phyloP scores from a whole-genome alignment of 1,140 invertebrate genomes.

The Samia ricini region DNA sequence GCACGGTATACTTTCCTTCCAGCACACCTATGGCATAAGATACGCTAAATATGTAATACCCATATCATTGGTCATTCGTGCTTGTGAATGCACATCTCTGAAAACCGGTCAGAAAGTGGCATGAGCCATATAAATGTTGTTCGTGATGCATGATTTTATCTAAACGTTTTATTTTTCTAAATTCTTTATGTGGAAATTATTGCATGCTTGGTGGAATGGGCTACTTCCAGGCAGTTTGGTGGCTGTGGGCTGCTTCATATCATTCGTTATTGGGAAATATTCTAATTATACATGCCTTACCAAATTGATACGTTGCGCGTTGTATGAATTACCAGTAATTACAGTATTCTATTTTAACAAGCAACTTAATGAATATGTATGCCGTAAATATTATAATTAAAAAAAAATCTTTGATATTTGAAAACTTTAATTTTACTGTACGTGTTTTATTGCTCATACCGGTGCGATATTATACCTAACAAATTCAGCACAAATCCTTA shows the following conservation, averaged over 20 bases:
- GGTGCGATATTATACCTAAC: conserved; percentile 15
- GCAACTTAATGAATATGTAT: background rate
- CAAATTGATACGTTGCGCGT: background rate
- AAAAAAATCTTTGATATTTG: background rate
- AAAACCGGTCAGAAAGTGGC: conserved; percentile 52
- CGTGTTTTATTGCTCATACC: conserved; percentile 23
- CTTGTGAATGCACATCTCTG: conserved; percentile 68
- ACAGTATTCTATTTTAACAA: background rate
- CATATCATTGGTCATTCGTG: conserved; percentile 60
- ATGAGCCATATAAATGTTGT: conserved; percentile 71
- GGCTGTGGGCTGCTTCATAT: conserved; percentile 63
- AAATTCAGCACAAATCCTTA: conserved; percentile 32
- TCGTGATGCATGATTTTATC: conserved; percentile 71
- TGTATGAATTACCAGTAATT: background rate
- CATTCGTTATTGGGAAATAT: conserved; percentile 28
- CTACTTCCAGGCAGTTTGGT: conserved; percentile 60
- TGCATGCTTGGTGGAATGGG: conserved; percentile 71
- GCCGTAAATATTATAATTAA: background rate
- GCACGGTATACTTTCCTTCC: conserved; percentile 70
- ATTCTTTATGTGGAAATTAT: conserved; percentile 58
- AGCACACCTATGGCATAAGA: conserved; percentile 64
- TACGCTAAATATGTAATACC: conserved; percentile 39
- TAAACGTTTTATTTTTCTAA: conserved; percentile 50
- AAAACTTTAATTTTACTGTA: conserved; percentile 31
- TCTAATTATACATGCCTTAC: background rate